Conservation (phyloP, 2,888 invertebrate species). For the Camponotus fellah region DNA sequence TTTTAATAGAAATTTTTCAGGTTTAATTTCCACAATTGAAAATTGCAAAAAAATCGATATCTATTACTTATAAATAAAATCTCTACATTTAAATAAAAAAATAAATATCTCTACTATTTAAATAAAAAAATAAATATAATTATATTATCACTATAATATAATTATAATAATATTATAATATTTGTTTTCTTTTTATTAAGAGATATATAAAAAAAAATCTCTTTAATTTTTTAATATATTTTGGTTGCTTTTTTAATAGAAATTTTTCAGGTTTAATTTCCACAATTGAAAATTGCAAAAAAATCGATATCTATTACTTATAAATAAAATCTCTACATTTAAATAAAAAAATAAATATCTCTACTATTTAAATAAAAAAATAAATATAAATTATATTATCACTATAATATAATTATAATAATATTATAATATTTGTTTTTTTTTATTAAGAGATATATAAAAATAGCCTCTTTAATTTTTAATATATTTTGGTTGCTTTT, state of each 20-base stretch:
- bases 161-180: no score
- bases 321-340: not conserved
- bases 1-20: constrained; percentile 6
- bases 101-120: not conserved
- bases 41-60: not conserved
- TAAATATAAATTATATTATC: not conserved
- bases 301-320: not conserved
- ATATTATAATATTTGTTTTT: no score
- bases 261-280: not conserved
- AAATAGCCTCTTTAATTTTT: not conserved
- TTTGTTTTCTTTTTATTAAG: no score
- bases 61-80: not conserved
- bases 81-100: not conserved
- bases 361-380: not conserved
- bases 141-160: no score
- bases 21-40: not conserved
- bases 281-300: not conserved
- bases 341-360: not conserved
- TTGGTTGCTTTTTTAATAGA: not conserved
- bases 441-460: constrained; percentile 16
- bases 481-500: not conserved
- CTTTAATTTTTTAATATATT: not conserved
- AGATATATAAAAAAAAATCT: not conserved
- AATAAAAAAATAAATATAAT: not conserved
- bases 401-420: no score